Evolutionary conservation across 1,140 invertebrate genomes (phyloP).

Genomic region (Brachionus manjavacas): DNA sequence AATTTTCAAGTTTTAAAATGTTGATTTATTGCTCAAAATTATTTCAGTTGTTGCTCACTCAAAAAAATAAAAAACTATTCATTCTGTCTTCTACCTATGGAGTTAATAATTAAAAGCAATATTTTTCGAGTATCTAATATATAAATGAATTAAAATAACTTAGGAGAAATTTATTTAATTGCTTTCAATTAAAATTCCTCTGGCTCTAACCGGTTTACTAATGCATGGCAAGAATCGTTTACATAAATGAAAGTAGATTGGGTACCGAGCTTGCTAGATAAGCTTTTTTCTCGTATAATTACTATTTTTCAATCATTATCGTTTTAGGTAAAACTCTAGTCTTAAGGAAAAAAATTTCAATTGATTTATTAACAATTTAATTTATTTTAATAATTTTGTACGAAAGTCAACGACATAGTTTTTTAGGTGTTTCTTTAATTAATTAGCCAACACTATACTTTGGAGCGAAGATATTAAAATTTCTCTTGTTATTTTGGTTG

Average conservation of each 20-base stretch:
- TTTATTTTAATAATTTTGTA: background rate
- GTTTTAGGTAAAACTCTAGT: background rate
- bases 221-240: background rate
- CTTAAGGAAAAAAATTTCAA: background rate
- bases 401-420: background rate
- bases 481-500: background rate
- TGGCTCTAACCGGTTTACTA: background rate
- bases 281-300: background rate
- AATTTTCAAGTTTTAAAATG: background rate
- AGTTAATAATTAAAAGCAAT: background rate
- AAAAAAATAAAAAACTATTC: background rate
- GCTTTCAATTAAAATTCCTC: constrained; percentile 24
- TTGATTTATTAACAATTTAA: background rate
- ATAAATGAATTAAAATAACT: constrained; percentile 3
- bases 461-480: background rate
- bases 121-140: background rate
- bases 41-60: background rate
- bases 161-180: background rate
- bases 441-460: background rate
- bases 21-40: background rate
- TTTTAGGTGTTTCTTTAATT: background rate
- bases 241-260: background rate
- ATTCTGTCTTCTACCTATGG: background rate
- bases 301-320: background rate
- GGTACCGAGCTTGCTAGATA: background rate